Conservation (phyloP, 2,888 invertebrate species). For the Gryllus longicercus region DNA sequence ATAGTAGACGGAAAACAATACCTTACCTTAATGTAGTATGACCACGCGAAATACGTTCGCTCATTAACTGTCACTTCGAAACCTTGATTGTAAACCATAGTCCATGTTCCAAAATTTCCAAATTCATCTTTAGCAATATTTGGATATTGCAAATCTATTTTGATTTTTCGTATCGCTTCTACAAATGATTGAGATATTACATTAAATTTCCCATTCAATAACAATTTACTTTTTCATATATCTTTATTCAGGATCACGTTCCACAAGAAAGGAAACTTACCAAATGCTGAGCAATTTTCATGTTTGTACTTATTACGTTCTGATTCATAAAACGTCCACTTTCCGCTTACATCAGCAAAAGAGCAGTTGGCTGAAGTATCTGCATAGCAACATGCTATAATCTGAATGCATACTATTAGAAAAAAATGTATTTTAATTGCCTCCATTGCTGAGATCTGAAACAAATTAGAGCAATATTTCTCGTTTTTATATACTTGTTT, state of each 20-base stretch:
- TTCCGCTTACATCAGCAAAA: slow-evolving; percentile 43
- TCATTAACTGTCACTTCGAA: slow-evolving; percentile 47
- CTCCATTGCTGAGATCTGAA: too few species aligned
- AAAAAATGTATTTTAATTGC: not conserved
- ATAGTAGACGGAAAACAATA: not conserved
- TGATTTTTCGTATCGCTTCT: slow-evolving; percentile 36
- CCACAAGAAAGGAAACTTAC: slow-evolving; percentile 29
- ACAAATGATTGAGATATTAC: slow-evolving; percentile 25
- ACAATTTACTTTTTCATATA: not conserved
- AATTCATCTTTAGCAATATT: slow-evolving; percentile 48
- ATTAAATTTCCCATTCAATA: not conserved
- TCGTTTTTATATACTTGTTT: too few species aligned
- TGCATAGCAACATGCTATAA: slow-evolving; percentile 30
- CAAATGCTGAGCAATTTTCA: slow-evolving; percentile 37
- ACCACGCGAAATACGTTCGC: slow-evolving; percentile 50
- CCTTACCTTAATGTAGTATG: slow-evolving; percentile 42
- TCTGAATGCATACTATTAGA: not conserved
- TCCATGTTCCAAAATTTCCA: slow-evolving; percentile 52
- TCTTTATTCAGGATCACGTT: not conserved
- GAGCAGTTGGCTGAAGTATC: slow-evolving; percentile 46
- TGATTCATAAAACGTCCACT: slow-evolving; percentile 43
- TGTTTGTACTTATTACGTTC: slow-evolving; percentile 38
- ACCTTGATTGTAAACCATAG: slow-evolving; percentile 53
- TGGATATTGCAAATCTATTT: slow-evolving; percentile 46
- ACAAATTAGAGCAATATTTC: too few species aligned